Evolutionary conservation across 2,113 vertebrate species (phyloP), one percentile per base, ranked within the genome.

Genomic region (Meleagris gallopavo): DNA sequence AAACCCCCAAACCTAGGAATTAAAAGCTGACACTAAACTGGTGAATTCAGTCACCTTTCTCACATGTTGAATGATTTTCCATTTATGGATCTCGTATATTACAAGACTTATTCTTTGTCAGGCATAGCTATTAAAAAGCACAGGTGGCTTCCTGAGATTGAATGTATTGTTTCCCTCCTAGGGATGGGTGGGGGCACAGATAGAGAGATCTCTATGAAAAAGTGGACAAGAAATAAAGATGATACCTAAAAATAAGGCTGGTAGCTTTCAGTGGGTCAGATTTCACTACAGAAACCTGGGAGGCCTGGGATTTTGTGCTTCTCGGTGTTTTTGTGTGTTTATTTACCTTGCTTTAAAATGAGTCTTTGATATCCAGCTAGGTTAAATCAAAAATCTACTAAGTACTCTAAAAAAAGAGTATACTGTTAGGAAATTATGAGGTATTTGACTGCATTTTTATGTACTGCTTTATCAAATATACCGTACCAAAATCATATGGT

Each of bases 41-140:
- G 86, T 89, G 78, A 89, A 95, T 96, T 90, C 90, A 62, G 57
- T 88, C 85, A 92, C 77, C 78, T 94, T 91, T 84, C 83, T 94
- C 32, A 55, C 93, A 65, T 86, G 95, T 89, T 93, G 79, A 83
- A 94, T 83, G 34, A n/a, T 85, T 90, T 93, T 64, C 64, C 81
- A 45, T 95, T 96, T 91, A 92, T 70, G 34, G 90, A 69, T 20
- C 64, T 97, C 83, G 84, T 82, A 54, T 84, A 61, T 95, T 78
- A 73, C 27, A 78, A 88, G 57, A 84, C 61, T 62, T 88, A 3
- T 73, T 88, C 76, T 90, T 83, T 94, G 73, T 90, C 52, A 88
- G 66, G 13, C 66, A 69, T 91, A n/a, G 52, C 57, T 93, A 55
- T 94, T 80, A 50, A 91, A 81, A 82, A 85, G 30, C 66, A 80